Base-by-base conservation (phyloP, 2,113 vertebrate genomes). In the Origma solitaria region DNA sequence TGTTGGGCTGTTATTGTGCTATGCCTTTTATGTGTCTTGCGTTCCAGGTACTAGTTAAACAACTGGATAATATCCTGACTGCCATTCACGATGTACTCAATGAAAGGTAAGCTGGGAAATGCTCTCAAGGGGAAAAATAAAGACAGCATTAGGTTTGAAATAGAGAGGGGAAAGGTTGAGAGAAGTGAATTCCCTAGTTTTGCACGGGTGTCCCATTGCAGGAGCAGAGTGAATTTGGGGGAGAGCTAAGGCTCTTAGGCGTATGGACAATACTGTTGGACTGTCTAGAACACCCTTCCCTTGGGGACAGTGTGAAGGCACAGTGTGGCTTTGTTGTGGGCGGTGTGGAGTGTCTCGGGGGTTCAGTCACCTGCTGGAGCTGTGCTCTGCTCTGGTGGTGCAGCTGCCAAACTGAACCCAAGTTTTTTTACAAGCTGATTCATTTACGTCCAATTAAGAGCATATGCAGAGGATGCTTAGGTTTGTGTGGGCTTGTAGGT, bases 41-140 rank as follows among this genome's bases (percentile, higher is more conserved):
- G 98, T 85, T 56, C 2, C 89, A 99, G 99, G 99, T 99, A 91
- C 98, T 99, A 70, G 99, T 99, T 98, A 99, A 99, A 98, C 99
- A 99, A 91, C 97, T 99, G 98, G 99, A 99, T 98, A 98, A 98
- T 97, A 99, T 99, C 98, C 98, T 99, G 98, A 98, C 98, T 98
- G 99, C 99, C 94, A 97, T 99, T 96, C 99, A 99, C 90, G 99
- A 99, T 97, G 98, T 99, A 93, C 98, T 99, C 86, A 99, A 99
- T 96, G 99, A 99, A 98, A 99, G 99, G 99, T 99, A 98, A 97
- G 97, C 25, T 83, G 81, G 28, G 42, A 82, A 88, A 37, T 11
- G 22, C 23, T 89, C 57, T 69, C 12, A 76, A 60, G 24, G 45
- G 21, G 54, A 65, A 69, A 69, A 86, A 18, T 18, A 7, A 13